These are phyloP conservation scores for Drosophila trapezifrons DNA, from an alignment of 1,140 invertebrate species.

Conservation along the genomic window DNA sequence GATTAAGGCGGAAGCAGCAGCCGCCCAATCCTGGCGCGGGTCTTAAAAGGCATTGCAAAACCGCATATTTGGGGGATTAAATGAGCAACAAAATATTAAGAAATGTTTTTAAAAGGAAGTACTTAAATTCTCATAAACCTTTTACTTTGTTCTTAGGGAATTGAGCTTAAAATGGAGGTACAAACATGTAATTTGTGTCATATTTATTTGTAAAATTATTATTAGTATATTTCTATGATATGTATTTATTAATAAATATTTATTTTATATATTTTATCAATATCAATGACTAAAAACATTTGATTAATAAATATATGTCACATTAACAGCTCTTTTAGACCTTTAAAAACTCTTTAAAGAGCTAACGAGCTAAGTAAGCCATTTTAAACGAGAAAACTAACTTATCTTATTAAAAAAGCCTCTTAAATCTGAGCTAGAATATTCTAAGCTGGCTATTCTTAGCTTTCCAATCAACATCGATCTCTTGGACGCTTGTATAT, in stretches of 20 bases:
- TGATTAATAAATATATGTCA: no score
- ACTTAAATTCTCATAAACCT: no score
- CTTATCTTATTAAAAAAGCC: not conserved
- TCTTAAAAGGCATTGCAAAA: slow-evolving; percentile 6
- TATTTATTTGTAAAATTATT: no score
- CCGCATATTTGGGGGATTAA: not conserved
- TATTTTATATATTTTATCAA: no score
- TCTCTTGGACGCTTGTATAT: slow-evolving; percentile 3
- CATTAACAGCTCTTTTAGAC: no score
- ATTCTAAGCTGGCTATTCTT: not conserved
- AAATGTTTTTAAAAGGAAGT: not conserved
- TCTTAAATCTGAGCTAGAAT: not conserved
- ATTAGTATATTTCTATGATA: no score
- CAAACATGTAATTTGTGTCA: not conserved
- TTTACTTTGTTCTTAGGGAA: no score
- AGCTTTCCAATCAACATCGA: slow-evolving; percentile 14
- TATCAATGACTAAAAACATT: no score
- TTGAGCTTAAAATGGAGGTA: not conserved
- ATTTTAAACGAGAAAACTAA: not conserved
- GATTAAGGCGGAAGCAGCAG: slow-evolving; percentile 46
- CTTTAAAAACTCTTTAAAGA: no score
- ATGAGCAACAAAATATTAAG: slow-evolving; percentile 3
- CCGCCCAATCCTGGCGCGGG: slow-evolving; percentile 10
- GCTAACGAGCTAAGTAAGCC: not conserved
- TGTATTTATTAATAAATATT: no score